Percentiles rank a stretch among this genome's conserved stretches.
Evolutionary conservation across 2,888 invertebrate genomes (phyloP).

Genomic region (Therioaphis trifolii): DNA sequence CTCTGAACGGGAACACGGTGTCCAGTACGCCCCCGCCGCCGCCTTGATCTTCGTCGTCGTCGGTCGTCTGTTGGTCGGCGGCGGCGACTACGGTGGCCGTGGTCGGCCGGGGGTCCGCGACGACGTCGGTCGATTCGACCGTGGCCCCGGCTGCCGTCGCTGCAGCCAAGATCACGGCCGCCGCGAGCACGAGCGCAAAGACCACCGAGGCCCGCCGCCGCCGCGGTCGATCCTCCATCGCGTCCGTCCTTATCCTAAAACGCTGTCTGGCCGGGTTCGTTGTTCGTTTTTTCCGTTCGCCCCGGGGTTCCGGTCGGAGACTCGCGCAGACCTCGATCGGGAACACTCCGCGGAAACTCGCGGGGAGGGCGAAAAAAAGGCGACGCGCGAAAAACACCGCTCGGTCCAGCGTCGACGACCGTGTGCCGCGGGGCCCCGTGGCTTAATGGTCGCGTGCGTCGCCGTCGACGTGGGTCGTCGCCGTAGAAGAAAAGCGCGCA

Average conservation of each 20-base stretch:
- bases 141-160: not conserved
- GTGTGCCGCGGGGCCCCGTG: no score
- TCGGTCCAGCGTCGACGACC: no score
- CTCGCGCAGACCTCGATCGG: no score
- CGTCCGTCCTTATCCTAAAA: no score
- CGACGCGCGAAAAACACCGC: no score
- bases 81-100: not conserved
- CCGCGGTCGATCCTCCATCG: not conserved
- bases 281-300: not conserved
- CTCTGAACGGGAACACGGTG: constrained; percentile 33
- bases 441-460: no score
- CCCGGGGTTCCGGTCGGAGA: not conserved
- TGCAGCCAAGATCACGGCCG: not conserved
- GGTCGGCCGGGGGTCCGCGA: not conserved
- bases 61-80: not conserved
- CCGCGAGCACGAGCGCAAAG: not conserved
- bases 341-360: no score
- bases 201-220: not conserved
- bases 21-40: not conserved
- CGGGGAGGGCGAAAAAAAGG: no score
- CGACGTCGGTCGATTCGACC: not conserved
- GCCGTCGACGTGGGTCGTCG: no score
- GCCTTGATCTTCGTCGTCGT: not conserved
- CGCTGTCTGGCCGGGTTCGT: no score
- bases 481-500: no score